These are phyloP conservation scores for Dasypus novemcinctus DNA, from an alignment of 2,113 vertebrate species.

Conservation along the genomic window DNA sequence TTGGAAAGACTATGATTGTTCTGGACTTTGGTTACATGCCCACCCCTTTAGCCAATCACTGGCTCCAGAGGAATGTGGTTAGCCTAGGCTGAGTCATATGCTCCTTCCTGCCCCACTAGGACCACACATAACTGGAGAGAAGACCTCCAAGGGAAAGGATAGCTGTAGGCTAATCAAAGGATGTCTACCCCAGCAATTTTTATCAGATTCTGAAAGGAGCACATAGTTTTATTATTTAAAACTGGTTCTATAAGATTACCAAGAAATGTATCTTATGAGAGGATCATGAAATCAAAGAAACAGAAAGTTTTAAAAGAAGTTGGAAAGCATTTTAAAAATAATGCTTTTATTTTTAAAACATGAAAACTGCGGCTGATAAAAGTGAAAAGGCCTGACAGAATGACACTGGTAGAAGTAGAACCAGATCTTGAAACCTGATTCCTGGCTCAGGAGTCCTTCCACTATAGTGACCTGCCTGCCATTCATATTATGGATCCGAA, in stretches of 20 bases:
- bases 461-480: no score
- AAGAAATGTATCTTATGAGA: not conserved
- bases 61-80: not conserved
- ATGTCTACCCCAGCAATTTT: not conserved
- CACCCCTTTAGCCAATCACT: not conserved
- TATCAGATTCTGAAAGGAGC: not conserved
- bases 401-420: rapidly evolving
- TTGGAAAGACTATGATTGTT: not conserved
- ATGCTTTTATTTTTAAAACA: not conserved
- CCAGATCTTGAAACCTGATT: not conserved
- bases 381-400: not conserved
- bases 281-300: not conserved
- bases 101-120: not conserved
- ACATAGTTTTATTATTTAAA: not conserved
- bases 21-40: not conserved
- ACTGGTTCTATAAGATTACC: not conserved
- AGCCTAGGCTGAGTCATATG: not conserved
- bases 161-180: not conserved
- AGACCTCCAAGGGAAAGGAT: not conserved
- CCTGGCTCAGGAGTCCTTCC: not conserved
- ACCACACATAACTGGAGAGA: not conserved
- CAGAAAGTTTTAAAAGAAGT: not conserved
- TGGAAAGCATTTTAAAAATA: not conserved
- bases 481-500: not conserved
- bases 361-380: not conserved